phyloP scores from a whole-genome alignment of 2,888 invertebrate species.

The Apoderus coryli region DNA sequence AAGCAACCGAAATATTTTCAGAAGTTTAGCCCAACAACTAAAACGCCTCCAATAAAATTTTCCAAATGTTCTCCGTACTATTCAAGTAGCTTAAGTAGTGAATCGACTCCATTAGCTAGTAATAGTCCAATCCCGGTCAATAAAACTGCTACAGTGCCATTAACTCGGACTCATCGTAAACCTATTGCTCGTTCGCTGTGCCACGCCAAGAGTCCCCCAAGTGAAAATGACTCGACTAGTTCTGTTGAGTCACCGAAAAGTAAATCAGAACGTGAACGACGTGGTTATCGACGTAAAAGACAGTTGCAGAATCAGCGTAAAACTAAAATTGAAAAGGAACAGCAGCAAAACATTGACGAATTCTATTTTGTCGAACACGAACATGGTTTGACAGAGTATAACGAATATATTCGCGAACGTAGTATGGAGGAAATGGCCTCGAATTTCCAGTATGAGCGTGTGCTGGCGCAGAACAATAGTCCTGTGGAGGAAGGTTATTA shows the following conservation, averaged over 20 bases:
- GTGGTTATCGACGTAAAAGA: conserved; percentile 52
- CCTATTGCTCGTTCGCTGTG: conserved; percentile 44
- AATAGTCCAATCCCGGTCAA: conserved; percentile 43
- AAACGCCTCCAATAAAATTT: conserved; percentile 29
- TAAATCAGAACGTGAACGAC: conserved; percentile 37
- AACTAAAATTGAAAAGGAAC: conserved; percentile 36
- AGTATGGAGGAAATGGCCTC: conserved; percentile 30
- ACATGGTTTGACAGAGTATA: conserved; percentile 25
- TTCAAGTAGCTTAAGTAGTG: conserved; percentile 59
- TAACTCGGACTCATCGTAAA: conserved; percentile 29
- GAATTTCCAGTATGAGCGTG: conserved; percentile 27
- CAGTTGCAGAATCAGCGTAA: conserved; percentile 42
- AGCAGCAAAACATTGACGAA: conserved; percentile 28
- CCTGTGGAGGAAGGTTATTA: conserved; percentile 46
- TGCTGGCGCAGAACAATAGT: conserved; percentile 21
- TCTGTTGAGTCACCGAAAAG: conserved; percentile 53
- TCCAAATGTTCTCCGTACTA: conserved; percentile 61
- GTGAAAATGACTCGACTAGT: conserved; percentile 62
- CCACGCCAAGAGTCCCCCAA: conserved; percentile 54
- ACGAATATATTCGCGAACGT: conserved; percentile 26
- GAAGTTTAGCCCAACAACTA: conserved; percentile 21
- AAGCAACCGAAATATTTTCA: conserved; percentile 29
- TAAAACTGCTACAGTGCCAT: conserved; percentile 38
- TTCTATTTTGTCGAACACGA: conserved; percentile 29
- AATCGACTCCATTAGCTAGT: conserved; percentile 54